These are phyloP conservation scores for Caradrina clavipalpis DNA, from an alignment of 2,888 invertebrate genomes.

Conservation along the genomic window DNA sequence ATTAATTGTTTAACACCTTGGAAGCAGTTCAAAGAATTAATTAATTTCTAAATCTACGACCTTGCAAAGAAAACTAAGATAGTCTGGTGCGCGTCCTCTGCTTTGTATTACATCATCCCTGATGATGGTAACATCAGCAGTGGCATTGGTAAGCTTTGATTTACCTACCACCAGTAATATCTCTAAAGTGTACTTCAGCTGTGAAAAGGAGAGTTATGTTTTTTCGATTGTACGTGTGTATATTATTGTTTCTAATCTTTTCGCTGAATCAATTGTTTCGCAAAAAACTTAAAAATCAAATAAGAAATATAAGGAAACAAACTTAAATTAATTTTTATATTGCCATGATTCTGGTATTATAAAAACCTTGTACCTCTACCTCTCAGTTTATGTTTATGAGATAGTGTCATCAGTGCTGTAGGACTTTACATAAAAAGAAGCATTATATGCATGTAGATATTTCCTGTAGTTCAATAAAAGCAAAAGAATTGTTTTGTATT, in stretches of 20 bases:
- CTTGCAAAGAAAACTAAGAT: neutral
- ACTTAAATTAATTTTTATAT: neutral
- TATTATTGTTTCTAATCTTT: neutral
- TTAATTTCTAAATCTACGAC: neutral
- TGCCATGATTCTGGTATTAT: neutral
- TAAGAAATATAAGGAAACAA: neutral
- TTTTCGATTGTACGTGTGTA: too few relatives aligned
- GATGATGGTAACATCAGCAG: neutral
- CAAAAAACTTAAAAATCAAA: neutral
- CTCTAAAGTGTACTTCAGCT: neutral
- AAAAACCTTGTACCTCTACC: too few relatives aligned
- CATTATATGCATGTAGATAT: neutral
- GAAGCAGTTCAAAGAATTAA: conserved; percentile 15
- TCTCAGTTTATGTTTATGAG: neutral
- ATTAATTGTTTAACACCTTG: conserved; percentile 27
- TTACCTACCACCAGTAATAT: neutral
- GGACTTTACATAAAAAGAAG: neutral
- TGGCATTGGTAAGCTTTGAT: neutral
- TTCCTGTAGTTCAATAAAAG: conserved; percentile 28
- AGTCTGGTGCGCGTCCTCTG: too few relatives aligned
- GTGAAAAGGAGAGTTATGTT: neutral
- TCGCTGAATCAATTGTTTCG: neutral
- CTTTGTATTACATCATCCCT: conserved; percentile 7
- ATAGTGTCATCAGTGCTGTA: neutral
- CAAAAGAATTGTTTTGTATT: conserved; percentile 70